A percentile compares a stretch with the other conserved stretches of the same genome.
Evolutionary conservation across 2,888 invertebrate species (phyloP).

Genomic region (Calameuta idolon): DNA sequence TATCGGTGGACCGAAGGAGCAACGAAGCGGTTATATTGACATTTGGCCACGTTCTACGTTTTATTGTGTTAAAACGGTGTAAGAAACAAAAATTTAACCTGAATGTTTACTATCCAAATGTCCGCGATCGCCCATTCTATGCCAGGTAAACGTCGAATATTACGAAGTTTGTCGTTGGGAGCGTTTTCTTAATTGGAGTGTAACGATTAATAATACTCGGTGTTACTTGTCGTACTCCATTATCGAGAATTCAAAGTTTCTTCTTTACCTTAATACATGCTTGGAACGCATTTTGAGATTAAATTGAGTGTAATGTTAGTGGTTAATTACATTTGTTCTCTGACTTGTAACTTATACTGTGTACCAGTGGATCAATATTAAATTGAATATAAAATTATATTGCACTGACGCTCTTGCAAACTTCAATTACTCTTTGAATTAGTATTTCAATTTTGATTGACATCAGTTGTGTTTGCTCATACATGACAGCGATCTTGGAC

Average conservation of each 20-base stretch:
- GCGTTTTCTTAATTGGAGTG: constrained; percentile 20
- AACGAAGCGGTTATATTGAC: constrained; percentile 25
- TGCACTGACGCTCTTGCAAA: background rate
- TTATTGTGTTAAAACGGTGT: constrained; percentile 44
- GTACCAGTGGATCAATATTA: background rate
- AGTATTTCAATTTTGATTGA: background rate
- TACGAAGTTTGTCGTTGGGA: constrained; percentile 33
- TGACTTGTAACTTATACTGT: background rate
- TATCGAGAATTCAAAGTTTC: background rate
- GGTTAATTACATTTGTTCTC: background rate
- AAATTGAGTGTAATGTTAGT: background rate
- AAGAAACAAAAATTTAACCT: constrained; percentile 49
- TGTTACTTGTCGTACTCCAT: background rate
- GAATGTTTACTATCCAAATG: constrained; percentile 66
- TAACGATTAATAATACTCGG: background rate
- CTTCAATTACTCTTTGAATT: background rate
- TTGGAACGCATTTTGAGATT: background rate
- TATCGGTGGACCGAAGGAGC: constrained; percentile 20
- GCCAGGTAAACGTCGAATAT: constrained; percentile 58
- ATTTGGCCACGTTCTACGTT: constrained; percentile 18
- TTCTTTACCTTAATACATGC: background rate
- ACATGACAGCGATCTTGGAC: background rate
- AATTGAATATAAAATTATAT: background rate
- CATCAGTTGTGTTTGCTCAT: background rate
- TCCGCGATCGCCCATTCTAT: constrained; percentile 66